Conservation (phyloP, 2,113 vertebrate species). For the Mastomys coucha region DNA sequence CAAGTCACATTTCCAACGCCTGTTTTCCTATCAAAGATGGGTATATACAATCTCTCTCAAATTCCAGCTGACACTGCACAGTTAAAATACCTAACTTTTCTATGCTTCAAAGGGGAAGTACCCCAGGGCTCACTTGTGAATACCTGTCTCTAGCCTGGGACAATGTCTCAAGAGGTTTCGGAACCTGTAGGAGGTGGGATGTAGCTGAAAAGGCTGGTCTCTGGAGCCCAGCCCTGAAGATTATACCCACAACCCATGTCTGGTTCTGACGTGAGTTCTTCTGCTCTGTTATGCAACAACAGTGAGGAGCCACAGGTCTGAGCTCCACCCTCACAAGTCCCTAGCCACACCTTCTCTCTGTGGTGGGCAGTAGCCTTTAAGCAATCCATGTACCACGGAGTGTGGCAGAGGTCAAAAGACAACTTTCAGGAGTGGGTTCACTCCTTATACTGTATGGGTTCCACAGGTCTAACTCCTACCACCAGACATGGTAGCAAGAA, state of each 20-base stretch:
- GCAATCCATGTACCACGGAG: neutral
- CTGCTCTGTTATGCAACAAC: neutral
- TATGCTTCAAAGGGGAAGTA: neutral
- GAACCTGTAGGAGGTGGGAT: neutral
- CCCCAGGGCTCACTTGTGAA: neutral
- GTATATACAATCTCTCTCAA: neutral
- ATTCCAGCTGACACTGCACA: neutral
- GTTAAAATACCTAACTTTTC: neutral
- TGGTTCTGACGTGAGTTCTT: neutral
- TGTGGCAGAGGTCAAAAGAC: neutral
- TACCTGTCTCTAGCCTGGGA: neutral
- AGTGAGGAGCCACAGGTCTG: neutral
- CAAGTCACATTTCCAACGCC: conserved; percentile 59
- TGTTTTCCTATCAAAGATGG: neutral
- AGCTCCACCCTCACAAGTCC: neutral
- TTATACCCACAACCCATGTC: neutral
- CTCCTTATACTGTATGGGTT: neutral
- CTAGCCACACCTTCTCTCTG: neutral
- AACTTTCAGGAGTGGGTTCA: neutral
- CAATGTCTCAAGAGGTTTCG: neutral
- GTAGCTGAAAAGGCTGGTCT: neutral
- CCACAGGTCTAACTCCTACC: neutral
- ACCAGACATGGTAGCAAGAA: neutral
- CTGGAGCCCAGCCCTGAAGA: neutral
- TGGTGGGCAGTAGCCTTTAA: neutral